A percentile compares a stretch with the other conserved stretches of the same genome.
phyloP scores from a whole-genome alignment of 2,888 invertebrate genomes.

The Cataglyphis livida region DNA sequence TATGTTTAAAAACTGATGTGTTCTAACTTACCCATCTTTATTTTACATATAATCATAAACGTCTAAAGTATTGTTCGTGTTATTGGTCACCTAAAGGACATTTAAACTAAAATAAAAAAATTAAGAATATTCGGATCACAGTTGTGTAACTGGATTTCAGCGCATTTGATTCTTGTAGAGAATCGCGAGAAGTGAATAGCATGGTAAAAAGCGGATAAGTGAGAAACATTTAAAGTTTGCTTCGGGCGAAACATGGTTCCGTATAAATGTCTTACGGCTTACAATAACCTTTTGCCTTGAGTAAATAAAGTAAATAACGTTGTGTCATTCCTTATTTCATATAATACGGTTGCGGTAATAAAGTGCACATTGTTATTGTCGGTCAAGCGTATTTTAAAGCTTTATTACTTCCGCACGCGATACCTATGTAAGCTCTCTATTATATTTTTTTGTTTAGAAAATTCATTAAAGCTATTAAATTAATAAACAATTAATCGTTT shows the following conservation, averaged over 20 bases:
- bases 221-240: conserved; percentile 62
- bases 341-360: conserved; percentile 9
- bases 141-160: conserved; percentile 60
- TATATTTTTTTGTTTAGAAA: background rate
- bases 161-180: conserved; percentile 53
- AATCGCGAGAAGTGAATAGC: conserved; percentile 21
- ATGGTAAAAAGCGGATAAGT: conserved; percentile 56
- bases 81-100: conserved; percentile 54
- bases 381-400: conserved; percentile 3
- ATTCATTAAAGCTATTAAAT: background rate
- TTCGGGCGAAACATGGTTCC: conserved; percentile 38
- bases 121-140: conserved; percentile 70
- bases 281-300: conserved; percentile 53
- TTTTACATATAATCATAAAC: background rate
- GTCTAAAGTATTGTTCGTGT: conserved; percentile 30
- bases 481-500: background rate
- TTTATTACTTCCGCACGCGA: background rate
- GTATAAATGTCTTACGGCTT: conserved; percentile 53
- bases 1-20: background rate
- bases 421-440: background rate
- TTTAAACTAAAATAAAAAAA: conserved; percentile 56
- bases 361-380: conserved; percentile 11
- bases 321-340: conserved; percentile 7
- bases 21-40: background rate
- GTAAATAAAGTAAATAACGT: conserved; percentile 50